Conservation (phyloP, 2,888 invertebrate genomes). For the Dynastes grantii region DNA sequence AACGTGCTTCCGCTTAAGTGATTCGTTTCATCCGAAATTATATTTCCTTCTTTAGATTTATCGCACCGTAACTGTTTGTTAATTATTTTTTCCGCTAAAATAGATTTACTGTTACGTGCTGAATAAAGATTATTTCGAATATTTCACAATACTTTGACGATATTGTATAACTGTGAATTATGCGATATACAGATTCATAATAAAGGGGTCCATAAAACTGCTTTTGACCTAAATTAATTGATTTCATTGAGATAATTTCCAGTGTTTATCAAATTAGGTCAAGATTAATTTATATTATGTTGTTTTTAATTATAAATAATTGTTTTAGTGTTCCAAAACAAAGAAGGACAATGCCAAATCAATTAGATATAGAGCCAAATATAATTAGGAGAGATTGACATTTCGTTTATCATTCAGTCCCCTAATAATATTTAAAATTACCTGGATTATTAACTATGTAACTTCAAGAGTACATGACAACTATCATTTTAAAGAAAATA, state of each 20-base stretch:
- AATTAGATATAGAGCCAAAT: background rate
- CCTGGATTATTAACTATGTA: no score
- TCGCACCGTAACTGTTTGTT: background rate
- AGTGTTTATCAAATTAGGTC: background rate
- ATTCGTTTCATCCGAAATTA: background rate
- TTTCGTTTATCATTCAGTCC: no score
- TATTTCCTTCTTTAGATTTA: background rate
- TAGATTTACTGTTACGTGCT: no score
- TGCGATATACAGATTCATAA: no score
- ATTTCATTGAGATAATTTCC: constrained; percentile 15
- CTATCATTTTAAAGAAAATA: no score
- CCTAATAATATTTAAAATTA: no score
- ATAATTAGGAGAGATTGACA: background rate
- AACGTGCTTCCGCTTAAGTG: background rate
- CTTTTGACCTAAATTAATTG: constrained; percentile 22
- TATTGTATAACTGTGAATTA: no score
- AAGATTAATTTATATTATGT: background rate
- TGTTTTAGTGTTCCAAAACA: background rate
- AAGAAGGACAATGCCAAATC: background rate
- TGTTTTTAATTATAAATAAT: constrained; percentile 3
- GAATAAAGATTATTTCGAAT: no score
- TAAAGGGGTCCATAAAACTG: background rate
- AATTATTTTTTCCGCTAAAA: background rate
- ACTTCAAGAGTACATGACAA: no score
- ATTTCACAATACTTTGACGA: background rate